phyloP scores from a whole-genome alignment of 2,113 vertebrate species.

The Crocuta crocuta region DNA sequence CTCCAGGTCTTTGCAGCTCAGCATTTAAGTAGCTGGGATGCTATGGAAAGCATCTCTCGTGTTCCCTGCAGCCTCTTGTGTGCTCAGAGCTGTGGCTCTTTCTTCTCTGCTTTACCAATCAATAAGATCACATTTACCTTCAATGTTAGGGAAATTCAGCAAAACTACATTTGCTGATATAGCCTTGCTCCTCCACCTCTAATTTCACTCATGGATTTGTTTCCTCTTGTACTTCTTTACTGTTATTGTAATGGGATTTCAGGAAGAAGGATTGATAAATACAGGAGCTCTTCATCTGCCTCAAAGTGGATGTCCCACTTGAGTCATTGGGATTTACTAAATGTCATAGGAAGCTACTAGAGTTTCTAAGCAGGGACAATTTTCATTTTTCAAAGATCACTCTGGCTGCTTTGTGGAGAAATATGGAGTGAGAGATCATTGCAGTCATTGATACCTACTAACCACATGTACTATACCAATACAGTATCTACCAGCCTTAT shows the following conservation, averaged over 20 bases:
- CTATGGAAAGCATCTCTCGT: background rate
- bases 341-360: background rate
- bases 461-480: background rate
- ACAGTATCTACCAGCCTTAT: background rate
- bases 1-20: background rate
- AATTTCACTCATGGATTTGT: background rate
- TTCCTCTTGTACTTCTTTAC: background rate
- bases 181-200: background rate
- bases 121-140: background rate
- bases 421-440: background rate
- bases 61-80: background rate
- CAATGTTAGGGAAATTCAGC: background rate
- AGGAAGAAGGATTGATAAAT: background rate
- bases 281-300: background rate
- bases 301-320: background rate
- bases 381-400: constrained; percentile 7
- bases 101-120: background rate
- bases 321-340: background rate
- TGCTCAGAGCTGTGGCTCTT: background rate
- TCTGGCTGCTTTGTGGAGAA: background rate
- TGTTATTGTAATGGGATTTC: background rate
- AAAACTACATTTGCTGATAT: background rate
- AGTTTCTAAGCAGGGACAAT: background rate
- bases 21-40: background rate
- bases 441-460: background rate